Base-by-base conservation (phyloP, 2,113 vertebrate species). In the Acanthisitta chloris region DNA sequence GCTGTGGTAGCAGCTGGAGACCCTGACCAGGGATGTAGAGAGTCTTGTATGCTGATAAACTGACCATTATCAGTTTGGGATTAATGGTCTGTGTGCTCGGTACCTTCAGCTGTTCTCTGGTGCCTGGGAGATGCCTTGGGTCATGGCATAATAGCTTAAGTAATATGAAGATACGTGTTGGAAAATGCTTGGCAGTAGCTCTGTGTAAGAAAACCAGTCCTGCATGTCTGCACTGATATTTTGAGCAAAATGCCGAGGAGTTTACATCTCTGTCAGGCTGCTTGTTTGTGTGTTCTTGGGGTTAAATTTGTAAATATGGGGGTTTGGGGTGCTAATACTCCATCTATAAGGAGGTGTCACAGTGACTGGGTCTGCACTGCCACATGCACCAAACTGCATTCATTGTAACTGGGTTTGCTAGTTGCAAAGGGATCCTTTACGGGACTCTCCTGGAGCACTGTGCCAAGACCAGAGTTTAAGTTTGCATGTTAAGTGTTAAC, bases 131-230 rank as follows among this genome's bases (percentile, higher is more conserved):
- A 86, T 59, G 71, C 87, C 84, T 55, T 55, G 40, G 81, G 77
- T 92, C 49, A 6, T 18, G 58, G 58, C 46, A 12, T 84, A 84
- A 88, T 36, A 71, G 88, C 86, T 88, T 91, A 95, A 96, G 45
- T 96, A 94, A 92, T 61, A 81, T 33, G 81, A 88, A 86, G 71
- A 73, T 88, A 81, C 59, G 45, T 52, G 23, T 76, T 88, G 59
- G 87, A 83, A 96, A 84, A 81, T 61, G 38, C 67, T 72, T 82
- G 73, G 45, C 85, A 80, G 45, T 64, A 59, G 55, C 49, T 79
- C 51, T 1, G 12, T 54, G 25, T 62, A 67, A 67, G 74, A 55
- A 94, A 88, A 45, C 28, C 4, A 8, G n/a, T 85, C 55, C 77
- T 90, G 79, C 15, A 5, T 21, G 28, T 70, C 49, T 78, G 51